These are phyloP conservation scores for Pristionchus fissidentatus DNA, from an alignment of 2,888 invertebrate species.

Conservation along the genomic window DNA sequence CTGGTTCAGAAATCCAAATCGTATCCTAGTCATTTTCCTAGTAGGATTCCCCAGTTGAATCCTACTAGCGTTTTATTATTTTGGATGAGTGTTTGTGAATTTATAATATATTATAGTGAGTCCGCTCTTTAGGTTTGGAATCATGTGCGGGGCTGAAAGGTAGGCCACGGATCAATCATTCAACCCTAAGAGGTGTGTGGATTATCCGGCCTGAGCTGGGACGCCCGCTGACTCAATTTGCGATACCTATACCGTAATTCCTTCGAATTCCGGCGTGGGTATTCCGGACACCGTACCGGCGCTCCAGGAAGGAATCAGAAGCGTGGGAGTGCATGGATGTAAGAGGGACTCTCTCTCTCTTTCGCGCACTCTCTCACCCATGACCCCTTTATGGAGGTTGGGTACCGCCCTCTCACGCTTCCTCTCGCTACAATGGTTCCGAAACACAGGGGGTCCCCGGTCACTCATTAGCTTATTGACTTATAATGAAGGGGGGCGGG, in stretches of 20 bases:
- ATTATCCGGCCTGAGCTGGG: neutral
- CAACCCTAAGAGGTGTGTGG: neutral
- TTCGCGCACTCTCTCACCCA: neutral
- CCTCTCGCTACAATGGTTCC: neutral
- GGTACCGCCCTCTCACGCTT: neutral
- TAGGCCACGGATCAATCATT: neutral
- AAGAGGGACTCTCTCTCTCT: neutral
- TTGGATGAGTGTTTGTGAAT: no score
- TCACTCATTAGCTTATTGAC: constrained; percentile 45
- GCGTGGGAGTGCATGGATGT: no score
- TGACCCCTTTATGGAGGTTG: neutral
- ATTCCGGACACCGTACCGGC: no score
- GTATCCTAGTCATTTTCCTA: no score
- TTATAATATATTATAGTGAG: no score
- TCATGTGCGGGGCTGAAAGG: no score
- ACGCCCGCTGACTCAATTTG: neutral
- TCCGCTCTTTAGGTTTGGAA: no score
- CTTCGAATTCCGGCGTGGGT: no score
- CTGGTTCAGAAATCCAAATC: no score
- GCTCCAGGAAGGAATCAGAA: no score
- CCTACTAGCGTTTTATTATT: no score
- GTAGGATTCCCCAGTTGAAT: no score
- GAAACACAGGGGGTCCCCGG: neutral
- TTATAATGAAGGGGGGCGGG: constrained; percentile 12
- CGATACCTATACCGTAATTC: neutral